phyloP scores from a whole-genome alignment of 2,797 vertebrate species.

The Eospalax fontanierii region DNA sequence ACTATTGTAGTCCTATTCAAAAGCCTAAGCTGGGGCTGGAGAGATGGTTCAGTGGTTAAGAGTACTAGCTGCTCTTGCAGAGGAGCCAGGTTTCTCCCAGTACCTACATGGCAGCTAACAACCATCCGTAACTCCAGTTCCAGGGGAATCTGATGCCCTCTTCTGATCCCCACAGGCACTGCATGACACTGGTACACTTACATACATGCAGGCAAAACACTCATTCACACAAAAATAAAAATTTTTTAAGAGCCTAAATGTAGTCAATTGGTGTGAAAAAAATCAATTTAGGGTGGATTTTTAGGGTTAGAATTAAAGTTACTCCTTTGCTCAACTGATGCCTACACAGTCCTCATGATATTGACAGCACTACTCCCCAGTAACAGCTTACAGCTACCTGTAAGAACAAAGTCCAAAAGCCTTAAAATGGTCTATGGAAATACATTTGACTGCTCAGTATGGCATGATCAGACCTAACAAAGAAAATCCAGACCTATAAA shows the following conservation, averaged over 20 bases:
- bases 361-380: slow-evolving; percentile 2
- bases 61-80: too few relatives aligned
- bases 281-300: slow-evolving; percentile 57
- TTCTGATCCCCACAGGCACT: too few relatives aligned
- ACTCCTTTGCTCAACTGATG: slow-evolving; percentile 66
- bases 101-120: too few relatives aligned
- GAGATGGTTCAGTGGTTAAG: too few relatives aligned
- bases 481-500: slow-evolving; percentile 60
- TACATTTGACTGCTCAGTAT: slow-evolving; percentile 47
- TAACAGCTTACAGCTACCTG: slow-evolving; percentile 15
- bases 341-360: slow-evolving; percentile 55
- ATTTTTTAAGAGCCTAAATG: slow-evolving; percentile 18
- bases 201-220: too few relatives aligned
- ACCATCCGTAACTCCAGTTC: too few relatives aligned
- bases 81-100: too few relatives aligned
- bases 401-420: slow-evolving; percentile 64
- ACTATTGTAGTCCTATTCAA: slow-evolving; percentile 51
- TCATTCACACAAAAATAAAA: too few relatives aligned
- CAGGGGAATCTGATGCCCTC: too few relatives aligned
- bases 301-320: slow-evolving; percentile 66
- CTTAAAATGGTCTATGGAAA: slow-evolving; percentile 58
- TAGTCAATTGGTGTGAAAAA: slow-evolving; percentile 74
- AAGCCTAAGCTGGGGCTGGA: not conserved
- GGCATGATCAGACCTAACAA: slow-evolving; percentile 57
- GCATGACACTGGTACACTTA: too few relatives aligned